Evolutionary conservation across 1,140 invertebrate genomes (phyloP).

Genomic region (Solenopsis fugax): DNA sequence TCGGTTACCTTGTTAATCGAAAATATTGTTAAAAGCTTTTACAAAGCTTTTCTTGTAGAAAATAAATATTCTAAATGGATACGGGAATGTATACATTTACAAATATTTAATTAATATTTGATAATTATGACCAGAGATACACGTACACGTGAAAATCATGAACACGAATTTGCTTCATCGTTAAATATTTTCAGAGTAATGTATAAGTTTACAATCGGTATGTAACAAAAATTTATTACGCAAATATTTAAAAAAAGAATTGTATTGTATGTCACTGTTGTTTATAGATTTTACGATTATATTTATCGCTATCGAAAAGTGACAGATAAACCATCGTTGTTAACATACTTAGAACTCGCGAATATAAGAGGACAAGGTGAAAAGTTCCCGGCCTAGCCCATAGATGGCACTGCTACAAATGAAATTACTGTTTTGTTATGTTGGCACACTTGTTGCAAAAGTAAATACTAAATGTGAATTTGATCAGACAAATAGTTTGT

Average conservation of each 20-base stretch:
- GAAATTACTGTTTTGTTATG: no score
- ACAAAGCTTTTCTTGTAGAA: background rate
- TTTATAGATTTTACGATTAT: conserved; percentile 21
- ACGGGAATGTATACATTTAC: background rate
- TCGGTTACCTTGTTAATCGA: background rate
- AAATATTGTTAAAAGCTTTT: background rate
- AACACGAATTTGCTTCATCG: background rate
- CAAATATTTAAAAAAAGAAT: background rate
- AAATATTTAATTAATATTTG: conserved; percentile 6
- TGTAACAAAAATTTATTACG: background rate
- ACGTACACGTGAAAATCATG: background rate
- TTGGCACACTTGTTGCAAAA: no score
- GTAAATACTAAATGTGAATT: no score
- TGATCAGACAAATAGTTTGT: no score
- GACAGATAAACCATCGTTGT: background rate
- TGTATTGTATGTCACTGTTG: background rate
- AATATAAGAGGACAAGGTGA: no score
- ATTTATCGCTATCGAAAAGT: background rate
- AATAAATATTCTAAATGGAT: background rate
- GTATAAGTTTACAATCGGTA: background rate
- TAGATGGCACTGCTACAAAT: no score
- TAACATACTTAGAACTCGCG: background rate
- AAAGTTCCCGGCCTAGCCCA: no score
- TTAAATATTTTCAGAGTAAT: background rate
- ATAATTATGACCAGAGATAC: background rate